Evolutionary conservation across 2,888 invertebrate species (phyloP), one percentile per base, ranked within the genome.

Genomic region (Zygogramma bicolorata): DNA sequence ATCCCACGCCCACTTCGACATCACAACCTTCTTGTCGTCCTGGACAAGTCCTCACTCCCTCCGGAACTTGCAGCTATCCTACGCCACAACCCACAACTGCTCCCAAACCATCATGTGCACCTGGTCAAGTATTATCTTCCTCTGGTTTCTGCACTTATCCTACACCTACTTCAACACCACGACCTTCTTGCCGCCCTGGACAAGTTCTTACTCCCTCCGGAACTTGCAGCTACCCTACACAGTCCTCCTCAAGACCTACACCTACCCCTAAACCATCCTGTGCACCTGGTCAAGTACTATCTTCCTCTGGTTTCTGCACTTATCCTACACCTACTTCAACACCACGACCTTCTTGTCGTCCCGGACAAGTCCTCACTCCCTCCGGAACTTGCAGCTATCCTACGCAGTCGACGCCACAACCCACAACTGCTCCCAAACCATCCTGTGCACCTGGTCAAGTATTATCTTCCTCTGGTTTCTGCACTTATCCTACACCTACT

Each of bases 121-220:
- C 62, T 25, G 72, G 68, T 20, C 49, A 34, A 22, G 18, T 10
- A 70, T 31, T 22, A 59, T 31, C 67, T 31, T n/a, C 63, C 7
- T 42, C 65, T 8, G 70, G 67, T 5, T 10, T 60, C 38, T 58
- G 62, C 62, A 75, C 78, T 25, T 77, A 79, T 31, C 42, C 75
- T 20, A 74, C 72, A 34, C 18, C 66, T 7, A 40, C 58, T 15
- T 0, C 38, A 10, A 25, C 31, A 61, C 70, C 68, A n/a, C 58
- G 13, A 60, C 71, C 70, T 7, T 65, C 49, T n/a, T 77, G 79
- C 62, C 10, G 57, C 8, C 65, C 58, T 49, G 80, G 80, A 61
- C 79, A 80, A 74, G 59, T 73, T 68, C 73, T 75, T 67, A 76
- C 79, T 31, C 72, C 68, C 13, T 70, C 76, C 7, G 76, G 75